Percentiles rank a stretch among this genome's conserved stretches.
Evolutionary conservation across 2,113 vertebrate species (phyloP).

Genomic region (Antennarius striatus): DNA sequence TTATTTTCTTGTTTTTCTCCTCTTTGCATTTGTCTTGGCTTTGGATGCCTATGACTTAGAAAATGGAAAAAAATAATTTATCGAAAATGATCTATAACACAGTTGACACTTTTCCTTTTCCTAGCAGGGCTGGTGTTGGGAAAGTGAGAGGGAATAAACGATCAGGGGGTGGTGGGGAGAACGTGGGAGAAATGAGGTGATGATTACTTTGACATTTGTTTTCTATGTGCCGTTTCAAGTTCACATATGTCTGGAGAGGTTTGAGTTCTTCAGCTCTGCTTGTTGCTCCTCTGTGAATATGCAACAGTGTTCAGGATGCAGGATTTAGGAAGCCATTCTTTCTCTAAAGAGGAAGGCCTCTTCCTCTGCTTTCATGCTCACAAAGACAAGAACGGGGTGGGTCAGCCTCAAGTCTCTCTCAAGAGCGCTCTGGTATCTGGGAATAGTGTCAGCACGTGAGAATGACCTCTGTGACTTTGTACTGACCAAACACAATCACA

Average conservation of each 20-base stretch:
- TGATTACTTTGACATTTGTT: slow-evolving; percentile 40
- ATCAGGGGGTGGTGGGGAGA: slow-evolving; percentile 1
- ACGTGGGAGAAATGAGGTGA: slow-evolving; percentile 8
- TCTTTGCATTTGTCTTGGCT: background rate
- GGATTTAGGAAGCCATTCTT: slow-evolving; percentile 69
- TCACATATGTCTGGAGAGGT: slow-evolving; percentile 11
- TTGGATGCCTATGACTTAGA: background rate
- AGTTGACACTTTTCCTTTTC: slow-evolving; percentile 17
- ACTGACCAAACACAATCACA: slow-evolving; percentile 9
- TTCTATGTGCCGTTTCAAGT: slow-evolving; percentile 36
- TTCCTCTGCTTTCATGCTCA: slow-evolving; percentile 78
- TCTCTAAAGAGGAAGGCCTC: slow-evolving; percentile 63
- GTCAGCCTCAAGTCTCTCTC: slow-evolving; percentile 58
- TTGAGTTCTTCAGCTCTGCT: slow-evolving; percentile 29
- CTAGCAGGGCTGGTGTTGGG: slow-evolving; percentile 47
- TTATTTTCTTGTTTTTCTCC: slow-evolving; percentile 6
- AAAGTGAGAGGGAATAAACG: slow-evolving; percentile 18
- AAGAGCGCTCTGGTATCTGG: slow-evolving; percentile 66
- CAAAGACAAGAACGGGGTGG: slow-evolving; percentile 77
- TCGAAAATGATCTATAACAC: background rate
- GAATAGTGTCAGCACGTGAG: slow-evolving; percentile 48
- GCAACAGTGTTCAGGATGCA: slow-evolving; percentile 62
- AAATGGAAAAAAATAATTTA: background rate
- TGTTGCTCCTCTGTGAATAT: slow-evolving; percentile 51
- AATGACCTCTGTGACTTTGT: slow-evolving; percentile 58